Conservation (phyloP, 2,797 vertebrate species). For the Saxicola maurus region DNA sequence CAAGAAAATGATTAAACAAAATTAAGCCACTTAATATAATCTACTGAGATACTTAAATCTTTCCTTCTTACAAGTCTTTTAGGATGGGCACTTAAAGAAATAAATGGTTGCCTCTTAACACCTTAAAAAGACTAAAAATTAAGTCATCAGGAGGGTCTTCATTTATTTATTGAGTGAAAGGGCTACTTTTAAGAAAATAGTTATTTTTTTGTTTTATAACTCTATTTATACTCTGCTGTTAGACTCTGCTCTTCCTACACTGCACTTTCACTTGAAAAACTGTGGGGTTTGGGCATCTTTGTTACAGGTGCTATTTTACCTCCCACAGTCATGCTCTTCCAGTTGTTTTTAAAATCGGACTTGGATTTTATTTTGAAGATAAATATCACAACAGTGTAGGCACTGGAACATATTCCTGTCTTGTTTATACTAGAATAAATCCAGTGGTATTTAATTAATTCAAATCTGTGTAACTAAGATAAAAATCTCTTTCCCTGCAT, state of each 20-base stretch:
- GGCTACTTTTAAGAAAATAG: neutral
- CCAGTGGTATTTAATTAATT: conserved; percentile 1
- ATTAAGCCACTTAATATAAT: conserved; percentile 25
- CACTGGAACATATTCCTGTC: neutral
- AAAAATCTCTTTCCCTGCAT: conserved; percentile 28
- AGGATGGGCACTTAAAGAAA: conserved; percentile 7
- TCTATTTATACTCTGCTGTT: neutral
- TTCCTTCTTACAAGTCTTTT: conserved; percentile 9
- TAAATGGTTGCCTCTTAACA: neutral
- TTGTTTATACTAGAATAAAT: conserved; percentile 24
- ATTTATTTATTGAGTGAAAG: neutral
- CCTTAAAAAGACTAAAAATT: neutral
- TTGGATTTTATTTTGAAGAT: conserved; percentile 31
- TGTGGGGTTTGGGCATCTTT: neutral
- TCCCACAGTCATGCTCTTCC: neutral
- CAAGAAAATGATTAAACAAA: neutral
- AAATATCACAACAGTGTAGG: conserved; percentile 5
- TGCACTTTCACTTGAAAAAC: neutral
- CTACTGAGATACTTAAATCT: neutral
- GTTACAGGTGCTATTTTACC: neutral
- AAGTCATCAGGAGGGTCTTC: neutral
- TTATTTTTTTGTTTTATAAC: neutral
- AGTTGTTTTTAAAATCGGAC: neutral
- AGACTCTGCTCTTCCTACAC: neutral
- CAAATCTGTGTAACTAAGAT: conserved; percentile 13